Percentiles rank a stretch among this genome's conserved stretches.
Conservation (phyloP, 2,797 vertebrate species). For the Salarias fasciatus region DNA sequence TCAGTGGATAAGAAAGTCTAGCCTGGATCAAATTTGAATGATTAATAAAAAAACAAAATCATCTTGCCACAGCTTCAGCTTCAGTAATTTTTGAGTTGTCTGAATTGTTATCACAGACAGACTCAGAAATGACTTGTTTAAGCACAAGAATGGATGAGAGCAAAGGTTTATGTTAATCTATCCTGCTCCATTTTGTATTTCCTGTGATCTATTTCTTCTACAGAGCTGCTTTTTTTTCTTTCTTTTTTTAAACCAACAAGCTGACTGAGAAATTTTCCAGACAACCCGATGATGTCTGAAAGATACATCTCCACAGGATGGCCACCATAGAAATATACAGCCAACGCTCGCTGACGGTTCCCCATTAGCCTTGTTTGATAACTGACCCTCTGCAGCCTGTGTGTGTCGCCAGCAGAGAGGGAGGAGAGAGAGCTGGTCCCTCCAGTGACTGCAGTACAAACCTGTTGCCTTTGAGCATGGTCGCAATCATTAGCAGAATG, state of each 20-base stretch:
- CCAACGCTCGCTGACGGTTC: conserved; percentile 43
- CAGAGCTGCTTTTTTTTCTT: conserved; percentile 63
- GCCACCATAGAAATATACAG: background rate
- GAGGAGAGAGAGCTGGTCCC: conserved; percentile 38
- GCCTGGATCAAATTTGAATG: too few relatives aligned
- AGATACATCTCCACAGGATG: conserved; percentile 10
- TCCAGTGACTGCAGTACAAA: conserved; percentile 70
- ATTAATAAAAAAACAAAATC: conserved; percentile 1
- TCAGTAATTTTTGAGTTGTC: conserved; percentile 1
- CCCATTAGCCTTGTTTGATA: conserved; percentile 56
- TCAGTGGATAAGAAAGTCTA: background rate
- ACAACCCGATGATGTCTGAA: conserved; percentile 27
- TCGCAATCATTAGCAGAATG: conserved; percentile 60
- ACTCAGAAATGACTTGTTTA: conserved; percentile 11
- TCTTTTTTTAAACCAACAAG: conserved; percentile 17
- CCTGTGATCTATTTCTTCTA: conserved; percentile 35
- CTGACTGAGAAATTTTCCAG: conserved; percentile 49
- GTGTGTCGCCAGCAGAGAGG: background rate
- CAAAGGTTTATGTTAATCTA: conserved; percentile 29
- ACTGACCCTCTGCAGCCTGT: conserved; percentile 48
- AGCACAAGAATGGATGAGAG: background rate
- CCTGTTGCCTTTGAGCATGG: conserved; percentile 73
- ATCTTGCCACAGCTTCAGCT: conserved; percentile 10
- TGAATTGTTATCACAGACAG: conserved; percentile 6
- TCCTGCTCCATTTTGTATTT: conserved; percentile 45